These are phyloP conservation scores for Stenodema calcarata DNA, from an alignment of 2,888 invertebrate genomes.

Conservation along the genomic window DNA sequence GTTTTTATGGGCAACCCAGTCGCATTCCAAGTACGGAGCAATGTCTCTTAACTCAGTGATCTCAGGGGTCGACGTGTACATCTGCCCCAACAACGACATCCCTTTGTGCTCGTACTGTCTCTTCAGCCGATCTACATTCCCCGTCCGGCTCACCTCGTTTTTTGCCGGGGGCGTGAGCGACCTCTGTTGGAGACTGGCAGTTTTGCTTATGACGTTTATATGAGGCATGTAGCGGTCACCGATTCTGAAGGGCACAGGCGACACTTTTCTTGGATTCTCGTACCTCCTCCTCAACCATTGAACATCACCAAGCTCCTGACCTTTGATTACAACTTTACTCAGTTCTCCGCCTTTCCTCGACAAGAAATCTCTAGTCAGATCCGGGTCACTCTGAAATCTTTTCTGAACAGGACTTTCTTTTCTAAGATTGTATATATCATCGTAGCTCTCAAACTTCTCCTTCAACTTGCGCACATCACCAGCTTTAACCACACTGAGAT, in stretches of 20 bases:
- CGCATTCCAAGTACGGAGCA: slow-evolving; percentile 77
- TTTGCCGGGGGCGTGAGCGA: slow-evolving; percentile 53
- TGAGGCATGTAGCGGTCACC: slow-evolving; percentile 84
- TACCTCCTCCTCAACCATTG: slow-evolving; percentile 69
- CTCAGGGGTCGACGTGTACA: slow-evolving; percentile 82
- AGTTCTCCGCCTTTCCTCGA: slow-evolving; percentile 63
- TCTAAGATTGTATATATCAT: slow-evolving; percentile 62
- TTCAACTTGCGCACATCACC: slow-evolving; percentile 82
- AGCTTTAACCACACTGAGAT: slow-evolving; percentile 73
- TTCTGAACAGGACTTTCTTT: slow-evolving; percentile 61
- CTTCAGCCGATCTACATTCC: slow-evolving; percentile 76
- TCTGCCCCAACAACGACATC: slow-evolving; percentile 74
- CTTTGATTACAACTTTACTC: slow-evolving; percentile 63
- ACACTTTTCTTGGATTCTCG: slow-evolving; percentile 65
- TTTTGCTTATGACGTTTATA: slow-evolving; percentile 88
- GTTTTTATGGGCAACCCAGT: slow-evolving; percentile 82
- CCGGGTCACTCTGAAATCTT: slow-evolving; percentile 80
- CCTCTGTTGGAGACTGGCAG: slow-evolving; percentile 69
- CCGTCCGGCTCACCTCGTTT: slow-evolving; percentile 60
- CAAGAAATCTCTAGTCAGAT: slow-evolving; percentile 70
- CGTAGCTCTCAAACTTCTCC: slow-evolving; percentile 76
- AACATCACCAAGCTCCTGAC: slow-evolving; percentile 68
- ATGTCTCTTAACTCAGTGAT: slow-evolving; percentile 78
- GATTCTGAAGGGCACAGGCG: slow-evolving; percentile 68
- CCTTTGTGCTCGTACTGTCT: slow-evolving; percentile 71